Conservation (phyloP, 1,140 invertebrate genomes). For the Drosophila cardini region DNA sequence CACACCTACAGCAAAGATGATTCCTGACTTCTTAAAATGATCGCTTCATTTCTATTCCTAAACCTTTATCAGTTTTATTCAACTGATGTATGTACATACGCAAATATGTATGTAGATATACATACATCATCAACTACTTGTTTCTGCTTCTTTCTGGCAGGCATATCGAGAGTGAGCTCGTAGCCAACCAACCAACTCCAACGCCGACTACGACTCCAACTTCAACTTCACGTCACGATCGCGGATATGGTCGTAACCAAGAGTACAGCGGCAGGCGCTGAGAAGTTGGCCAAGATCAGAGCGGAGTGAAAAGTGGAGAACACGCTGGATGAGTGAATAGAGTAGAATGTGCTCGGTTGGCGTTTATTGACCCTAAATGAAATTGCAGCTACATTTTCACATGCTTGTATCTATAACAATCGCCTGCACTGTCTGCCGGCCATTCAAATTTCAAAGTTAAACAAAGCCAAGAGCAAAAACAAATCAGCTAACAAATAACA, state of each 20-base stretch:
- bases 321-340: slow-evolving; percentile 38
- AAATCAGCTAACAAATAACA: slow-evolving; percentile 47
- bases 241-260: slow-evolving; percentile 26
- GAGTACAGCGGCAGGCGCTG: background rate
- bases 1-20: too few relatives aligned
- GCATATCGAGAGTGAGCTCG: background rate
- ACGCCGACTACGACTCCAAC: slow-evolving; percentile 32
- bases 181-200: slow-evolving; percentile 7
- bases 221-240: slow-evolving; percentile 47
- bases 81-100: background rate
- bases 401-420: slow-evolving; percentile 49
- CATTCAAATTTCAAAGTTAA: slow-evolving; percentile 74
- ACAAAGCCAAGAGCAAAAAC: slow-evolving; percentile 40
- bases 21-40: too few relatives aligned
- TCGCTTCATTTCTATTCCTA: background rate
- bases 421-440: slow-evolving; percentile 30
- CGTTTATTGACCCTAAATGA: slow-evolving; percentile 82
- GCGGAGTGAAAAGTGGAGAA: slow-evolving; percentile 8
- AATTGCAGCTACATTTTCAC: slow-evolving; percentile 49
- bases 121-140: slow-evolving; percentile 2
- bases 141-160: slow-evolving; percentile 24
- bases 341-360: slow-evolving; percentile 44
- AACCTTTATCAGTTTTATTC: background rate
- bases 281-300: slow-evolving; percentile 8
- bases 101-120: slow-evolving; percentile 1